A percentile compares a stretch with the other conserved stretches of the same genome.
Evolutionary conservation across 2,888 invertebrate species (phyloP).

Genomic region (Bedellia somnulentella): DNA sequence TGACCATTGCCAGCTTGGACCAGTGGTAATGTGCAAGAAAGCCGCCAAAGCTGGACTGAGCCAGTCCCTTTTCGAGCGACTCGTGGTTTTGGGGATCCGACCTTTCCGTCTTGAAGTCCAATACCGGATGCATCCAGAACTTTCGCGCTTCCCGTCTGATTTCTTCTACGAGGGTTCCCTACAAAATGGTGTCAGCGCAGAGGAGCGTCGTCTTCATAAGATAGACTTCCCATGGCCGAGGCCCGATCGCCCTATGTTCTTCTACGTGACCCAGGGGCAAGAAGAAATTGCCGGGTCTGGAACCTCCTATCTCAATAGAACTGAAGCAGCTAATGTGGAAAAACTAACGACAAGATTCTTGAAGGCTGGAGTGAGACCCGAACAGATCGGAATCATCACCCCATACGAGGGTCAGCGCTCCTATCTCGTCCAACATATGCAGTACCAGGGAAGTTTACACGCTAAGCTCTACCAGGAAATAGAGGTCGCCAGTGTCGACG

Average conservation of each 20-base stretch:
- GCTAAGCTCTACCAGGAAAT: conserved; percentile 97
- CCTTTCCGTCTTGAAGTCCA: conserved; percentile 97
- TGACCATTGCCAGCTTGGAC: conserved; percentile 98
- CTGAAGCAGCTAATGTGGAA: conserved; percentile 98
- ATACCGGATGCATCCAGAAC: conserved; percentile 98
- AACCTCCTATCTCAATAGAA: conserved; percentile 96
- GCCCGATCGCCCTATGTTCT: conserved; percentile 96
- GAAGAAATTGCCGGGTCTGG: conserved; percentile 99
- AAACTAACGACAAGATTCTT: conserved; percentile 95
- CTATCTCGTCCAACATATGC: conserved; percentile 97
- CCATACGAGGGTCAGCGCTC: conserved; percentile 99
- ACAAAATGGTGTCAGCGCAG: conserved; percentile 98
- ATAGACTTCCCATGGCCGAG: conserved; percentile 99
- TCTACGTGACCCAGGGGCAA: conserved; percentile 96
- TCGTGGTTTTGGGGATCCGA: conserved; percentile 95
- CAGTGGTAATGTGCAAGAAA: conserved; percentile 99
- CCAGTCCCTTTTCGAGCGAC: conserved; percentile 94
- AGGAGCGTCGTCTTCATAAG: conserved; percentile 84
- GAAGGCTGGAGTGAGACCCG: conserved; percentile 93
- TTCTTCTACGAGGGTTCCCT: conserved; percentile 99
- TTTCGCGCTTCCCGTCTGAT: conserved; percentile 97
- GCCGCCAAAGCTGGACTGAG: conserved; percentile 96
- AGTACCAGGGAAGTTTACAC: conserved; percentile 95
- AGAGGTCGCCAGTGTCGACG: conserved; percentile 99
- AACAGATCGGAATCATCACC: conserved; percentile 98